These are phyloP conservation scores for Trichogramma evanescens DNA, from an alignment of 2,888 invertebrate genomes.

Conservation along the genomic window DNA sequence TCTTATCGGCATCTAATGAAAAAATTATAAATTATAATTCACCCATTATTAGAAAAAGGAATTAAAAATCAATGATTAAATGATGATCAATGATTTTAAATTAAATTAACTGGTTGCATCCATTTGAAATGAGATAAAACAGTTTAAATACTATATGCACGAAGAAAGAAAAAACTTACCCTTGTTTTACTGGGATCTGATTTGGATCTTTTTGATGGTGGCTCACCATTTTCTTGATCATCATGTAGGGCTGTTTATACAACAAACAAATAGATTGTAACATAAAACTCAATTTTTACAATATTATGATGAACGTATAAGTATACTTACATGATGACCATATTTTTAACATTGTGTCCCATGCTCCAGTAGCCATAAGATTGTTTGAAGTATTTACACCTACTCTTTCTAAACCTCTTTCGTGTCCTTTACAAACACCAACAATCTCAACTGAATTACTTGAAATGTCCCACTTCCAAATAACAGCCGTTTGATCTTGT, in stretches of 20 bases:
- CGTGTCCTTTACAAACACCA: slow-evolving; percentile 82
- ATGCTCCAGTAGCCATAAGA: slow-evolving; percentile 77
- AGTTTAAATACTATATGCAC: neutral
- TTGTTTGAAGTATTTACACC: slow-evolving; percentile 63
- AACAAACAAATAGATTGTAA: neutral
- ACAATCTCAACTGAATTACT: slow-evolving; percentile 71
- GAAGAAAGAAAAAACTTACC: slow-evolving; percentile 44
- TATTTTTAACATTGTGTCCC: slow-evolving; percentile 86
- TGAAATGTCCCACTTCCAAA: slow-evolving; percentile 80
- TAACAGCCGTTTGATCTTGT: slow-evolving; percentile 83
- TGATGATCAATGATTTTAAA: slow-evolving; percentile 1
- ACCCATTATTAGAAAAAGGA: neutral
- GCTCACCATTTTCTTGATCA: slow-evolving; percentile 54
- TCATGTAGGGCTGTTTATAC: slow-evolving; percentile 31
- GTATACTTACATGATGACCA: slow-evolving; percentile 69
- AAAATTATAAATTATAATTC: neutral
- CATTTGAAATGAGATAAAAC: neutral
- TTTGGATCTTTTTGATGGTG: slow-evolving; percentile 56
- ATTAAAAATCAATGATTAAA: neutral
- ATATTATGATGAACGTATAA: neutral
- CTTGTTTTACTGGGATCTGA: slow-evolving; percentile 55
- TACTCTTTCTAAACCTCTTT: slow-evolving; percentile 84
- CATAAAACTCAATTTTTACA: no score
- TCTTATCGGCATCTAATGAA: slow-evolving; percentile 65
- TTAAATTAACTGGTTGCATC: neutral